A percentile compares a stretch with the other conserved stretches of the same genome.
These are phyloP conservation scores for Rhipidura dahli DNA, from an alignment of 2,113 vertebrate species.

Conservation along the genomic window DNA sequence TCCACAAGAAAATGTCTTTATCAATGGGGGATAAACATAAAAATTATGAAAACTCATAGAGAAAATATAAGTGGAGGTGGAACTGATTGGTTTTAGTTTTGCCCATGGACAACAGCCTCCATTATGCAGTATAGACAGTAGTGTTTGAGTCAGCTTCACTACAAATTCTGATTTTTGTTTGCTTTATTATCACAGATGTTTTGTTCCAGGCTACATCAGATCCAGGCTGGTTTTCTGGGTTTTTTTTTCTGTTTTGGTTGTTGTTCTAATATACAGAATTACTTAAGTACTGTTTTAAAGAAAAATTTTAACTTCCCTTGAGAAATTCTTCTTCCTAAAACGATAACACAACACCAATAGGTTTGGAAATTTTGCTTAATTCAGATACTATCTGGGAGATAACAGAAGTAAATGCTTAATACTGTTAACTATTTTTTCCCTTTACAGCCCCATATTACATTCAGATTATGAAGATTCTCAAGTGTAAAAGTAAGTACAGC, in stretches of 20 bases:
- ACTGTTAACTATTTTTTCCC: not conserved
- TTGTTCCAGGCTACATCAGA: not conserved
- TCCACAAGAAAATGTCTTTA: not conserved
- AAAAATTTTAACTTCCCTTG: not conserved
- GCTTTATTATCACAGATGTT: not conserved
- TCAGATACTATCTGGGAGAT: not conserved
- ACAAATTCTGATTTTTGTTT: not conserved
- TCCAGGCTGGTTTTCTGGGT: not conserved
- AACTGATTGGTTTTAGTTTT: not conserved
- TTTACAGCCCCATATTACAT: not conserved
- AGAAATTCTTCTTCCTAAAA: not conserved
- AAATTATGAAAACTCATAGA: not conserved
- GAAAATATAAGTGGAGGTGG: not conserved
- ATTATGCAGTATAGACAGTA: not conserved
- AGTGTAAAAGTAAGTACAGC: not conserved
- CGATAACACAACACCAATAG: not conserved
- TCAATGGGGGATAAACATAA: not conserved
- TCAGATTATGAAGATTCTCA: not conserved
- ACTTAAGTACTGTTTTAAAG: not conserved
- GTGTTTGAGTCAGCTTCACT: not conserved
- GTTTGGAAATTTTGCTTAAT: not conserved
- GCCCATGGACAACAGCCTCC: not conserved
- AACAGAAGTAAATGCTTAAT: not conserved
- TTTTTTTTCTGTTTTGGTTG: not conserved
- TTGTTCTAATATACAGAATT: not conserved